phyloP scores from a whole-genome alignment of 2,888 invertebrate genomes.

The Hermodice carunculata region DNA sequence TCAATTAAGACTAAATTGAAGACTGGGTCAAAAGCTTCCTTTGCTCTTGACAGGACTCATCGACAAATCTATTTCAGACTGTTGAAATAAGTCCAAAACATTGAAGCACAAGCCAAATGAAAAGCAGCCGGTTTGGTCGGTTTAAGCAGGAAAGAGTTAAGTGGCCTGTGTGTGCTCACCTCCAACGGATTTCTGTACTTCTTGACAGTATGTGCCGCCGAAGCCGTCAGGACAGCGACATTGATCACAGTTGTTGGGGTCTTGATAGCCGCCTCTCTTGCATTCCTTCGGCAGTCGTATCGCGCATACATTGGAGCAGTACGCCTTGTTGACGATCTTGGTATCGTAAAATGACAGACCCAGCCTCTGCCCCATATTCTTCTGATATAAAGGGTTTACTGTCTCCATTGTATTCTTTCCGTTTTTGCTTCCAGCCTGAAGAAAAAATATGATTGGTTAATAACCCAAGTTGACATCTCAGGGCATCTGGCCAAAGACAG shows the following conservation, averaged over 20 bases:
- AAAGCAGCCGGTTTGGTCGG: too few species aligned
- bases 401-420: slow-evolving; percentile 32
- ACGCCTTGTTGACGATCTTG: slow-evolving; percentile 40
- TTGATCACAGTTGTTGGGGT: slow-evolving; percentile 54
- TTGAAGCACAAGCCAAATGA: too few species aligned
- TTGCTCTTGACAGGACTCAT: too few species aligned
- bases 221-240: slow-evolving; percentile 63
- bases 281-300: slow-evolving; percentile 14
- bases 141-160: too few species aligned
- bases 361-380: slow-evolving; percentile 41
- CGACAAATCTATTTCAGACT: too few species aligned
- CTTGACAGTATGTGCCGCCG: slow-evolving; percentile 52
- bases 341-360: slow-evolving; percentile 41
- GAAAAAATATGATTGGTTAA: too few species aligned
- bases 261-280: slow-evolving; percentile 35
- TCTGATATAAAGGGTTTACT: slow-evolving; percentile 34
- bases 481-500: too few species aligned
- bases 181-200: slow-evolving; percentile 38
- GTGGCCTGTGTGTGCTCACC: slow-evolving; percentile 20
- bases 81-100: too few species aligned
- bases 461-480: too few species aligned
- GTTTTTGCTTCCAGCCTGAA: slow-evolving; percentile 34
- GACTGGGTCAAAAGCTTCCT: too few species aligned
- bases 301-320: slow-evolving; percentile 33
- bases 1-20: too few species aligned